Evolutionary conservation across 2,888 invertebrate genomes (phyloP).

Genomic region (Drosophila neoperkinsi): DNA sequence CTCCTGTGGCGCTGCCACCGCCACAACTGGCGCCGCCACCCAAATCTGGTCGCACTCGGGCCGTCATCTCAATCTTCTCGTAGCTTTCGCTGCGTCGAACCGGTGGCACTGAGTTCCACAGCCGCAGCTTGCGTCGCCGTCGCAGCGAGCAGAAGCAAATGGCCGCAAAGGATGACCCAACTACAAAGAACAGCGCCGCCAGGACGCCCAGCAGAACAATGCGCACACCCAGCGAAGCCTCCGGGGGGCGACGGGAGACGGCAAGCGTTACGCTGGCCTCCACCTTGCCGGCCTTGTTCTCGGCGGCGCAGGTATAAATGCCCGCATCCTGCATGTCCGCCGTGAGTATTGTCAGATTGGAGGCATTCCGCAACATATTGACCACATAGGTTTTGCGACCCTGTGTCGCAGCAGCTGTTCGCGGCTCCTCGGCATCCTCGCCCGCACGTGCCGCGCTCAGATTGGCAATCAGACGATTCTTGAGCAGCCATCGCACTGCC

Average conservation of each 20-base stretch:
- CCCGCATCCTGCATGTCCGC: slow-evolving; percentile 92
- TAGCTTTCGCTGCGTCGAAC: slow-evolving; percentile 88
- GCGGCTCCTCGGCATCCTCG: slow-evolving; percentile 77
- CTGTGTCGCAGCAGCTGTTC: slow-evolving; percentile 85
- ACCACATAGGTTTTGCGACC: slow-evolving; percentile 89
- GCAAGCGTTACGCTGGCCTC: slow-evolving; percentile 91
- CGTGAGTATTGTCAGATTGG: slow-evolving; percentile 90
- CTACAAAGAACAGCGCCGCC: slow-evolving; percentile 89
- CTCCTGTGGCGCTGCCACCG: slow-evolving; percentile 74
- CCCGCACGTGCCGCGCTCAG: slow-evolving; percentile 83
- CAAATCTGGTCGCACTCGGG: slow-evolving; percentile 86
- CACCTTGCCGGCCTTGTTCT: slow-evolving; percentile 92
- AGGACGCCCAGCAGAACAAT: slow-evolving; percentile 89
- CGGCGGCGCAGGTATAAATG: slow-evolving; percentile 91
- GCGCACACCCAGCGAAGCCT: slow-evolving; percentile 87
- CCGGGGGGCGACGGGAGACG: slow-evolving; percentile 88
- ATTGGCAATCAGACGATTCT: slow-evolving; percentile 90
- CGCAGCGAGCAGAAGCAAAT: slow-evolving; percentile 88
- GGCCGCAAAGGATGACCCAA: slow-evolving; percentile 89
- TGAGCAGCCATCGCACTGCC: slow-evolving; percentile 90
- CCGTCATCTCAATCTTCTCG: slow-evolving; percentile 91
- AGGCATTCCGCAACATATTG: slow-evolving; percentile 89
- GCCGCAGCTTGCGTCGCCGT: slow-evolving; percentile 87
- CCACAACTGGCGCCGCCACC: slow-evolving; percentile 79
- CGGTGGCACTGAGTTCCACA: slow-evolving; percentile 85